Base-by-base conservation (phyloP, 1,140 invertebrate species). In the Papilio aristodemus region DNA sequence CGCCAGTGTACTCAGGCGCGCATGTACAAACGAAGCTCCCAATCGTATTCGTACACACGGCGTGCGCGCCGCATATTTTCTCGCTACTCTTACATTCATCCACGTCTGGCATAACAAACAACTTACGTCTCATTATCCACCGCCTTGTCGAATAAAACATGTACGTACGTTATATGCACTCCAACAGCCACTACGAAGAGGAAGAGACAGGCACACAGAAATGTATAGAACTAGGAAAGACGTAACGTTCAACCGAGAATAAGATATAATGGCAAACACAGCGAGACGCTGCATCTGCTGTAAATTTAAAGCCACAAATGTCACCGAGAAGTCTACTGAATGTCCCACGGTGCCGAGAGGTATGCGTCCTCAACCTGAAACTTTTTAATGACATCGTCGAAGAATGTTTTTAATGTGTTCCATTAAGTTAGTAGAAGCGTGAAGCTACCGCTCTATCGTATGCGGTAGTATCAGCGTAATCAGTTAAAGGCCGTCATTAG, bases 21-120 rank as follows among this genome's bases (percentile, higher is more conserved):
- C 97, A 98, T 69, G 93, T 93, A 90, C 97, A 98, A 73, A 93
- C 91, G 83, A 95, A 98, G 87, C 96, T 97, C 60, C 97, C 97
- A 54, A 96, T 86, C 19, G 96, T 97, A 87, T 98, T 97, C 73
- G 94, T 95, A 88, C 97, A 98, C 64, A 95, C 91, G 22, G 97
- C 96, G 83, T 98, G 96, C 77, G 93, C 93, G 77, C 96, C 96
- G 88, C 97, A 98, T 36, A 96, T 95, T 46, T 79, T 63, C 68
- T 83, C 71, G 89, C 95, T 96, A 90, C 93, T 94, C 85, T 95
- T 93, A 92, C 97, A 97, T 93, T 97, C 97, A 93, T 98, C 96
- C 90, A 97, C 93, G 94, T 97, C 97, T 97, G 92, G 86, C 82
- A 70, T 80, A 89, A 90, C 77, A 91, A 91, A 91, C 70, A 86